phyloP scores from a whole-genome alignment of 2,888 invertebrate species.

The Diaprepes abbreviatus region DNA sequence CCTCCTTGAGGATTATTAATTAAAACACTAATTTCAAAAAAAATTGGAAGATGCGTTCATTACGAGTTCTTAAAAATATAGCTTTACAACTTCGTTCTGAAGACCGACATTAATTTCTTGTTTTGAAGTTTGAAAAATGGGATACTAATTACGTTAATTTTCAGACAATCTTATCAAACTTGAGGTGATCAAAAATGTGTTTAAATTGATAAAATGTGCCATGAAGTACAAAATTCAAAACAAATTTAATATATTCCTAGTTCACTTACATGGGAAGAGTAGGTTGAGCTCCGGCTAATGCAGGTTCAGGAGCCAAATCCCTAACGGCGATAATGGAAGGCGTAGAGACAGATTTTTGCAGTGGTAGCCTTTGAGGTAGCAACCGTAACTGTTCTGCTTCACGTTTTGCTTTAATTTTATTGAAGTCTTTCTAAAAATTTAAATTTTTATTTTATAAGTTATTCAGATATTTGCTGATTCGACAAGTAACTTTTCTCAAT shows the following conservation, averaged over 20 bases:
- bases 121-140: no score
- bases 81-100: no score
- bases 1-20: no score
- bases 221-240: slow-evolving; percentile 22
- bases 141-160: no score
- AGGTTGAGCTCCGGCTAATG: slow-evolving; percentile 68
- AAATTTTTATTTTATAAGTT: background rate
- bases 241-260: background rate
- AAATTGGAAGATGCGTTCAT: no score
- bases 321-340: slow-evolving; percentile 86
- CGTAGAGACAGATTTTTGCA: slow-evolving; percentile 92
- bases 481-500: no score
- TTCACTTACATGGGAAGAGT: slow-evolving; percentile 73
- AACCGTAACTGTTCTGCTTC: slow-evolving; percentile 71
- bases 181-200: slow-evolving; percentile 11
- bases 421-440: slow-evolving; percentile 77
- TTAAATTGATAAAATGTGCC: slow-evolving; percentile 18
- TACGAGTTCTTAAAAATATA: no score
- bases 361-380: slow-evolving; percentile 79
- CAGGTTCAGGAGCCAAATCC: slow-evolving; percentile 73
- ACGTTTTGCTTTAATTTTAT: slow-evolving; percentile 76
- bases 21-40: no score
- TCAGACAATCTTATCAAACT: slow-evolving; percentile 2
- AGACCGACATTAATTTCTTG: no score
- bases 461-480: no score